A percentile compares a stretch with the other conserved stretches of the same genome.
Evolutionary conservation across 2,888 invertebrate species (phyloP).

Genomic region (Melitaea athalia): DNA sequence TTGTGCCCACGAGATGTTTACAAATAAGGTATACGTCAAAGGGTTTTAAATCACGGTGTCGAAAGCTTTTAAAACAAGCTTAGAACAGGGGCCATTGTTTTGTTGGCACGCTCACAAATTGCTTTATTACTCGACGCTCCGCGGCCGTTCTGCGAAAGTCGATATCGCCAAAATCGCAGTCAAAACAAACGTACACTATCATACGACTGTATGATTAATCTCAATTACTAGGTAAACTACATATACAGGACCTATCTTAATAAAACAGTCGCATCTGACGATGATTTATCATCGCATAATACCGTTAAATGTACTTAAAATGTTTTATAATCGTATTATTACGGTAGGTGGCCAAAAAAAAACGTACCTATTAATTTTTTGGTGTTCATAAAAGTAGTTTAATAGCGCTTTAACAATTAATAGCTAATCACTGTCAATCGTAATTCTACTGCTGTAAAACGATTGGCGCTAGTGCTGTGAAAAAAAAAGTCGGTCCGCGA

Average conservation of each 20-base stretch:
- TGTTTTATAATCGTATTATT: slow-evolving; percentile 46
- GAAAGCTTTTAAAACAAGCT: slow-evolving; percentile 81
- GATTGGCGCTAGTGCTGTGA: slow-evolving; percentile 63
- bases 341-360: slow-evolving; percentile 51
- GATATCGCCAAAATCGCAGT: slow-evolving; percentile 76
- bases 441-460: slow-evolving; percentile 67
- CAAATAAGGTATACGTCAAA: slow-evolving; percentile 79
- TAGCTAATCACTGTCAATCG: slow-evolving; percentile 76
- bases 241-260: slow-evolving; percentile 33
- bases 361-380: slow-evolving; percentile 59
- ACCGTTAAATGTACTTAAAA: slow-evolving; percentile 34
- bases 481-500: slow-evolving; percentile 74
- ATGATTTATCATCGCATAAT: slow-evolving; percentile 39
- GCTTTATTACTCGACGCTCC: slow-evolving; percentile 75
- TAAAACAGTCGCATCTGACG: slow-evolving; percentile 41
- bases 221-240: slow-evolving; percentile 12
- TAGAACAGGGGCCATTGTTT: slow-evolving; percentile 77
- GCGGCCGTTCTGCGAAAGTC: slow-evolving; percentile 68
- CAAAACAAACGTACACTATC: slow-evolving; percentile 75
- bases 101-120: slow-evolving; percentile 77
- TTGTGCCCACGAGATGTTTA: slow-evolving; percentile 75
- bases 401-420: slow-evolving; percentile 75
- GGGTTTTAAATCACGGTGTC: slow-evolving; percentile 81
- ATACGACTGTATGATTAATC: slow-evolving; percentile 41
- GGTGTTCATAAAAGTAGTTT: slow-evolving; percentile 64